Evolutionary conservation across 2,888 invertebrate genomes (phyloP), one percentile per base, ranked within the genome.

Genomic region (Notodonta ziczac): DNA sequence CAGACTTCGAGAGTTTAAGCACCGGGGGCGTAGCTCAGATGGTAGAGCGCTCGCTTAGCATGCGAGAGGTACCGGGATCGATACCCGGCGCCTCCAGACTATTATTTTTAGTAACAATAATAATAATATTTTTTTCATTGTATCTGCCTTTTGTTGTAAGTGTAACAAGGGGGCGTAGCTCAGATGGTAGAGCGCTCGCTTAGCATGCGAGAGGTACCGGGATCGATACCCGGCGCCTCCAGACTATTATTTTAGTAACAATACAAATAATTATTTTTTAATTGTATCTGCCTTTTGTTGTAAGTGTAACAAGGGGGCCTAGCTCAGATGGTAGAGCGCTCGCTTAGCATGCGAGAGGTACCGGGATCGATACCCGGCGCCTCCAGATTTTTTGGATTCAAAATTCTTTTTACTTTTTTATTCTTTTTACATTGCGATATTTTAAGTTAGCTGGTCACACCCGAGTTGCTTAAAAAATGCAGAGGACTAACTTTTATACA

Each of bases 11-110:
- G 9, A 39, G 12, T 16, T 35, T 9, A 44, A 56, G 24, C 42
- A 56, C 10, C 44, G 91, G 90, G 90, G 91, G 90, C 90, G 91
- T 92, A 91, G 91, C 91, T 91, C 92, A 94, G 93, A 93, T 93
- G 94, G 94, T 93, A 94, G 93, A 93, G 93, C 93, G 94, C 93
- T 93, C 94, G 93, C 93, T 94, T 93, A 93, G 93, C 93, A 94
- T 93, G 93, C 85, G 93, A 93, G 93, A 93, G 91, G 94, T 93
- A 93, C 93, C 91, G 93, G 82, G 82, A 82, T 82, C 81, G 81
- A 81, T 81, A 81, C 82, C 81, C 81, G 80, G 82, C 82, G 81
- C 82, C 82, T 82, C 81, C 82, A 81, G 66, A 48, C 2, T 65
- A 67, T 57, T 62, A 61, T 57, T 56, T 58, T 46, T 48, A 24